These are phyloP conservation scores for Ophion ventricosus DNA, from an alignment of 2,888 invertebrate species.

Conservation along the genomic window DNA sequence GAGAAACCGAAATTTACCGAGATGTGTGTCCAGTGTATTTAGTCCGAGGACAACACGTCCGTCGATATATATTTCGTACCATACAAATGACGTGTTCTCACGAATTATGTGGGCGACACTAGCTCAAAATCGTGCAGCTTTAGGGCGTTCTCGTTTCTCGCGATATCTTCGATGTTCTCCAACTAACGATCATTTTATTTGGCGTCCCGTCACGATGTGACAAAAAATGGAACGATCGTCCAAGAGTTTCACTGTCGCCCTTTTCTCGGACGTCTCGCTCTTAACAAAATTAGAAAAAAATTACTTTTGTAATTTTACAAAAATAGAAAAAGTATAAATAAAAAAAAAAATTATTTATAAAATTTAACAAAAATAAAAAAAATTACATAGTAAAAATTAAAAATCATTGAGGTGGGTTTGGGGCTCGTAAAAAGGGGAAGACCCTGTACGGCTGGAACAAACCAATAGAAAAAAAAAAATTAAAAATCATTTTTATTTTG, in stretches of 20 bases:
- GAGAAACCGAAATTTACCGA: constrained; percentile 70
- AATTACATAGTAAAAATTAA: too few species aligned
- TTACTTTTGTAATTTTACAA: background rate
- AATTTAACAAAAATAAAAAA: too few species aligned
- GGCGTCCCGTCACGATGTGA: background rate
- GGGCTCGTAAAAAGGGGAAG: too few species aligned
- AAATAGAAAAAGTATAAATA: background rate
- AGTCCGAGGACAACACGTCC: background rate
- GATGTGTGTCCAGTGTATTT: constrained; percentile 9
- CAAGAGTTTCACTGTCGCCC: too few species aligned
- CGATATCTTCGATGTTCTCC: constrained; percentile 1
- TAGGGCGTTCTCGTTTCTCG: constrained; percentile 45
- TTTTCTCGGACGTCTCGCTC: background rate
- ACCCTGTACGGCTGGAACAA: too few species aligned
- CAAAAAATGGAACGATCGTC: too few species aligned
- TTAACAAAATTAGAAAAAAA: background rate
- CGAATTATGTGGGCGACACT: constrained; percentile 75
- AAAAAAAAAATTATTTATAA: background rate
- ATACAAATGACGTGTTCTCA: constrained; percentile 72
- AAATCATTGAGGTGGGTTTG: too few species aligned
- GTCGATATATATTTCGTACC: constrained; percentile 41
- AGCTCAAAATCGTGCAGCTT: constrained; percentile 35
- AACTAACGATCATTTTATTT: background rate
- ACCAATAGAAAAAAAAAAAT: too few species aligned
- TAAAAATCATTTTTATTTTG: too few species aligned